A percentile compares a stretch with the other conserved stretches of the same genome.
phyloP scores from a whole-genome alignment of 1,140 invertebrate species.

The Proctacanthus coquilletti region DNA sequence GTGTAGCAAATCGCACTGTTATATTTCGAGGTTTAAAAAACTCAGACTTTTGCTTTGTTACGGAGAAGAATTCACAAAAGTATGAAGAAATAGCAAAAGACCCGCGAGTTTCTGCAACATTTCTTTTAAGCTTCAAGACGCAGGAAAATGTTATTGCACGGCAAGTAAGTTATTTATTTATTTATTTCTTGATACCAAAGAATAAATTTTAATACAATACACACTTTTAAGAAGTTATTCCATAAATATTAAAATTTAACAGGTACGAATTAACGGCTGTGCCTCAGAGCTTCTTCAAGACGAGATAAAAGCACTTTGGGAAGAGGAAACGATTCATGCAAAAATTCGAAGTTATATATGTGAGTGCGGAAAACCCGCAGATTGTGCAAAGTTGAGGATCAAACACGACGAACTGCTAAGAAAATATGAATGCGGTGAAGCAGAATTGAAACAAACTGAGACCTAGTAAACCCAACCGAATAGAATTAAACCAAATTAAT shows the following conservation, averaged over 20 bases:
- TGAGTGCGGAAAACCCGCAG: conserved; percentile 17
- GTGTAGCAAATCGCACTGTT: conserved; percentile 20
- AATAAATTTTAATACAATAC: too few relatives aligned
- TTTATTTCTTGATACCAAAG: too few relatives aligned
- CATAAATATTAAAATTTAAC: not conserved
- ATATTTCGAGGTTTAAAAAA: conserved; percentile 19
- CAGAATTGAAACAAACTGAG: conserved; percentile 11
- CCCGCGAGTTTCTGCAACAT: conserved; percentile 12
- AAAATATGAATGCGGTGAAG: conserved; percentile 8
- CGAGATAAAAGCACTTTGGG: conserved; percentile 14
- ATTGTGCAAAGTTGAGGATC: conserved; percentile 12
- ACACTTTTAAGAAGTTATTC: not conserved
- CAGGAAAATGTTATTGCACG: conserved; percentile 5
- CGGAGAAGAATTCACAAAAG: conserved; percentile 19
- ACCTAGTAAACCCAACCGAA: conserved; percentile 14
- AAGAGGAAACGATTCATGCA: conserved; percentile 13
- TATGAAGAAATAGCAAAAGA: conserved; percentile 17
- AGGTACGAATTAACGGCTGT: conserved; percentile 13
- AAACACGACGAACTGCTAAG: conserved; percentile 13
- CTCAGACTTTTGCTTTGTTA: conserved; percentile 16
- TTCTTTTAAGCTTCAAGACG: conserved; percentile 9
- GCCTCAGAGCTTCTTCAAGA: conserved; percentile 14
- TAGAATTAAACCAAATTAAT: not conserved
- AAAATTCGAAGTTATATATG: conserved; percentile 18
- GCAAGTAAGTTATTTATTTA: too few relatives aligned